These are phyloP conservation scores for Nestor notabilis DNA, from an alignment of 2,113 vertebrate genomes.

Conservation along the genomic window DNA sequence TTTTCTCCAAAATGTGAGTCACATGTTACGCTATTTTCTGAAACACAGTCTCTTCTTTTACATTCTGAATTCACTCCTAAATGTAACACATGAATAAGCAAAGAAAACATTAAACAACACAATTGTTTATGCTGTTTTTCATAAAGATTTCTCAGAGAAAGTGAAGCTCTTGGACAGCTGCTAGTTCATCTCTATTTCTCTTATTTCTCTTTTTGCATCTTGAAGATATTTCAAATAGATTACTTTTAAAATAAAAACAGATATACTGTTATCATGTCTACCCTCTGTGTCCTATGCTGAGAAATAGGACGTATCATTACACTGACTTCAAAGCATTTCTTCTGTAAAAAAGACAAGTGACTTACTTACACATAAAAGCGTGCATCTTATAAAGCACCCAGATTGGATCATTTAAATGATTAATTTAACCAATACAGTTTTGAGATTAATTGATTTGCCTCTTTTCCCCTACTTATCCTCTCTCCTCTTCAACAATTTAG, in stretches of 20 bases:
- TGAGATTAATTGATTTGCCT: conserved; percentile 2
- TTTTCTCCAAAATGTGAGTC: neutral
- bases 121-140: neutral
- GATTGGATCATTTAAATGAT: neutral
- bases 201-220: neutral
- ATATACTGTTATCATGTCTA: neutral
- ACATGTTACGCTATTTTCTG: neutral
- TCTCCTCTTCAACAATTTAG: neutral
- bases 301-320: neutral
- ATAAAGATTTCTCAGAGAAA: neutral
- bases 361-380: neutral
- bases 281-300: neutral
- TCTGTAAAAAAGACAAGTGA: neutral
- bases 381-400: neutral
- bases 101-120: neutral
- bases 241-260: neutral
- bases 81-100: neutral
- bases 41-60: neutral
- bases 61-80: neutral
- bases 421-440: neutral
- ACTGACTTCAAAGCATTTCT: neutral
- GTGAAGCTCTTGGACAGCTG: neutral
- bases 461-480: neutral
- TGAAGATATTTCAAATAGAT: conserved; percentile 6
- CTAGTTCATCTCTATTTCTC: neutral